Base-by-base conservation (phyloP, 2,888 invertebrate species). In the Cacoxenus indagator region DNA sequence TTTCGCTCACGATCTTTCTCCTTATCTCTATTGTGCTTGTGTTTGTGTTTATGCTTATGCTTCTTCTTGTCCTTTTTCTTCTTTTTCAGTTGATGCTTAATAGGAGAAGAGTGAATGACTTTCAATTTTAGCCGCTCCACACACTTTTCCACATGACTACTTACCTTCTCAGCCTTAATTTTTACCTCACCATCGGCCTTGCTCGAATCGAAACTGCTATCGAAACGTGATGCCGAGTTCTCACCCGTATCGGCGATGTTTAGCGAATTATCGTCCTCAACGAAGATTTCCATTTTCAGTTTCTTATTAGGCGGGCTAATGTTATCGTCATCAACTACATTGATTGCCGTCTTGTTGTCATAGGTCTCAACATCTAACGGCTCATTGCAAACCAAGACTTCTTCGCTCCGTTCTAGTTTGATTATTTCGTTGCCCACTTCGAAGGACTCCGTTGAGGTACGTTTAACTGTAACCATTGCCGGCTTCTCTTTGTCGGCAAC, bases 41-140 rank as follows among this genome's bases (percentile, higher is more conserved):
- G 92, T 82, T 93, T 93, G 81, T 94, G 92, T 79, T 94, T 93
- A 43, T 93, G 92, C 78, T 94, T 93, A 78, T 94, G 93, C 51
- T 93, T 93, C 79, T 94, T 93, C 84, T 94, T 93, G 87, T 93
- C 92, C 88, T 94, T 94, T 59, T 93, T 92, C 79, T 94, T 93
- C 85, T 93, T 93, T 88, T 93, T 92, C 87, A 94, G 93, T 87
- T 22, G 48, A 48, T 48, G 48, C 48, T 48, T 31, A 8, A 93
- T 93, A 4, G 89, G 84, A 64, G 68, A 17, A 29, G 4, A 19
- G 51, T 17, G n/a, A n/a, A n/a, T n/a, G n/a, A n/a, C n/a, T n/a
- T n/a, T n/a, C n/a, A n/a, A n/a, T n/a, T n/a, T n/a, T n/a, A n/a
- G n/a, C n/a, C n/a, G n/a, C n/a, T n/a, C n/a, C n/a, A n/a, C n/a